A percentile compares a stretch with the other conserved stretches of the same genome.
Conservation (phyloP, 1,140 invertebrate species). For the Hetaerina americana region DNA sequence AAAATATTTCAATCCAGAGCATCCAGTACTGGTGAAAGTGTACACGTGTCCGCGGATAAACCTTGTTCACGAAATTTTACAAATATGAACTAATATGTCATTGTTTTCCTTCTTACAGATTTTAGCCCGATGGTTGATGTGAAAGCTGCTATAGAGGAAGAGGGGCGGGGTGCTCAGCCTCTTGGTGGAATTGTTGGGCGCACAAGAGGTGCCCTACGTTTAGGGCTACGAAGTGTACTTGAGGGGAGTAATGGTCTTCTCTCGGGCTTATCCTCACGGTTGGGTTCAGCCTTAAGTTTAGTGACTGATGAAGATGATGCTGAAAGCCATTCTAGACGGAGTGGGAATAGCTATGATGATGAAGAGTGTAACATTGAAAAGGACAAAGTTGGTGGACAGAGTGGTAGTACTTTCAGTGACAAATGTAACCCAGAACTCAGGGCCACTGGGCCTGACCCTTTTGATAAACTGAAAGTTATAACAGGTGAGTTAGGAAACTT, state of each 20-base stretch:
- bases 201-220: constrained; percentile 9
- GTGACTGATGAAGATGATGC: constrained; percentile 9
- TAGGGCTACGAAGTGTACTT: constrained; percentile 8
- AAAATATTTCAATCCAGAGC: no score
- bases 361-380: neutral
- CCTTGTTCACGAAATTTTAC: no score
- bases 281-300: constrained; percentile 13
- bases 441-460: constrained; percentile 36
- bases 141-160: neutral
- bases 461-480: constrained; percentile 37
- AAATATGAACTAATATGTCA: no score
- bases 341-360: neutral
- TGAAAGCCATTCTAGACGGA: neutral
- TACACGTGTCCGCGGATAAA: no score
- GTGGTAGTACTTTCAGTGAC: neutral
- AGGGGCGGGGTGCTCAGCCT: neutral
- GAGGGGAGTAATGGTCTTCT: constrained; percentile 13
- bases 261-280: constrained; percentile 7
- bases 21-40: no score
- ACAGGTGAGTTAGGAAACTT: constrained; percentile 28
- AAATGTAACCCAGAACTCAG: neutral
- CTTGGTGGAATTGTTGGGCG: constrained; percentile 7
- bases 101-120: no score
- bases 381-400: neutral
- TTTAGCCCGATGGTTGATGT: neutral